Conservation (phyloP, 2,797 vertebrate genomes). For the Nothura maculosa region DNA sequence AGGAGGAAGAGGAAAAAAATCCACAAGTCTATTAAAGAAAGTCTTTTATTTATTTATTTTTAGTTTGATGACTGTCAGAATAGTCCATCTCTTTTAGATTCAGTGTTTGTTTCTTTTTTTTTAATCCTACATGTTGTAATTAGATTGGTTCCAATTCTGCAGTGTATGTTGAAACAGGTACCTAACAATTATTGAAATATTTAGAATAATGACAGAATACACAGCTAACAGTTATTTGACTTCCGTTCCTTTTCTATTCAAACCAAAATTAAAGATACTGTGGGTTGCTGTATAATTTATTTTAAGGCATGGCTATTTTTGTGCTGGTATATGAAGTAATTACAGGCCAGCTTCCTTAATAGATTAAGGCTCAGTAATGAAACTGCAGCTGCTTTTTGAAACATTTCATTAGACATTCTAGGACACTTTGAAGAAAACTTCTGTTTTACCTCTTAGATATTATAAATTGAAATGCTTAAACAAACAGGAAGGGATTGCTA, state of each 20-base stretch:
- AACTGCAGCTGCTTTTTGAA: constrained; percentile 46
- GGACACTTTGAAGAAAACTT: constrained; percentile 35
- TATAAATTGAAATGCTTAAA: background rate
- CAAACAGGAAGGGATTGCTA: background rate
- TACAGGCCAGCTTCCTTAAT: background rate
- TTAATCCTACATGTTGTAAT: background rate
- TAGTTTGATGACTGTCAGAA: background rate
- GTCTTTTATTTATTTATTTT: background rate
- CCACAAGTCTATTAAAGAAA: background rate
- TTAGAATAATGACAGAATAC: background rate
- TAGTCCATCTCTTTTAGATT: background rate
- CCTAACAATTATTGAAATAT: background rate
- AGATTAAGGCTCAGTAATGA: background rate
- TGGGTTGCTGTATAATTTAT: background rate
- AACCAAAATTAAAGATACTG: background rate
- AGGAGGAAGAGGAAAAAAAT: background rate
- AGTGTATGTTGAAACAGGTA: background rate
- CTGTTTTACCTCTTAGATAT: background rate
- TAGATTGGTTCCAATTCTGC: background rate
- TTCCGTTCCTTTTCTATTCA: background rate
- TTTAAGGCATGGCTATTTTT: background rate
- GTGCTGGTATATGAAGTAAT: background rate
- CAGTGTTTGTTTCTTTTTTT: background rate
- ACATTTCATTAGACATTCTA: constrained; percentile 24
- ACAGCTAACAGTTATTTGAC: background rate